A percentile compares a stretch with the other conserved stretches of the same genome.
Evolutionary conservation across 1,140 invertebrate species (phyloP).

Genomic region (Drosophila mojavensis): DNA sequence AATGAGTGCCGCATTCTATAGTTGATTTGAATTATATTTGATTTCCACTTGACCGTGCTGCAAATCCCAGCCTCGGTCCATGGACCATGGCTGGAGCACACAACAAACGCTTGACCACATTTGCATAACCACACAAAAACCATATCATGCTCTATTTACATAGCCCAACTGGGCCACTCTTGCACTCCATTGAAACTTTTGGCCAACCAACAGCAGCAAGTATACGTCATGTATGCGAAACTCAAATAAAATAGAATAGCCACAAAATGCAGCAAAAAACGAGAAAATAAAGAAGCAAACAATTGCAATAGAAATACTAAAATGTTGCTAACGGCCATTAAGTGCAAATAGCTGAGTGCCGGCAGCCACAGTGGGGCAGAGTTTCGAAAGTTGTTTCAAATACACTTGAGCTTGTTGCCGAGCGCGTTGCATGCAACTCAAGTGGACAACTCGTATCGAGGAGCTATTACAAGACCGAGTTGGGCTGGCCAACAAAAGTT

Average conservation of each 20-base stretch:
- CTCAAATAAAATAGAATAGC: conserved; percentile 28
- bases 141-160: conserved; percentile 55
- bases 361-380: conserved; percentile 17
- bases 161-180: conserved; percentile 43
- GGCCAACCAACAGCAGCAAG: conserved; percentile 42
- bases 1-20: conserved; percentile 17
- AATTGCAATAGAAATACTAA: not conserved
- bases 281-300: not conserved
- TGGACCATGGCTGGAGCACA: not conserved
- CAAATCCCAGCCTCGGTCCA: conserved; percentile 1
- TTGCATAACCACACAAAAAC: conserved; percentile 50
- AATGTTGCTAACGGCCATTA: conserved; percentile 58
- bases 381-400: conserved; percentile 52
- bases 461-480: conserved; percentile 44
- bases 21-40: conserved; percentile 44
- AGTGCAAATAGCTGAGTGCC: conserved; percentile 42
- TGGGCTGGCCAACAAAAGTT: conserved; percentile 24
- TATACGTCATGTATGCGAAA: conserved; percentile 50
- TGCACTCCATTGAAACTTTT: conserved; percentile 52
- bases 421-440: conserved; percentile 22
- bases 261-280: conserved; percentile 35
- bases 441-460: conserved; percentile 34
- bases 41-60: conserved; percentile 34
- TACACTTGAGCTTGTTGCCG: conserved; percentile 35
- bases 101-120: conserved; percentile 34